Conservation (phyloP, 2,113 vertebrate species). For the Motacilla tschutschensis region DNA sequence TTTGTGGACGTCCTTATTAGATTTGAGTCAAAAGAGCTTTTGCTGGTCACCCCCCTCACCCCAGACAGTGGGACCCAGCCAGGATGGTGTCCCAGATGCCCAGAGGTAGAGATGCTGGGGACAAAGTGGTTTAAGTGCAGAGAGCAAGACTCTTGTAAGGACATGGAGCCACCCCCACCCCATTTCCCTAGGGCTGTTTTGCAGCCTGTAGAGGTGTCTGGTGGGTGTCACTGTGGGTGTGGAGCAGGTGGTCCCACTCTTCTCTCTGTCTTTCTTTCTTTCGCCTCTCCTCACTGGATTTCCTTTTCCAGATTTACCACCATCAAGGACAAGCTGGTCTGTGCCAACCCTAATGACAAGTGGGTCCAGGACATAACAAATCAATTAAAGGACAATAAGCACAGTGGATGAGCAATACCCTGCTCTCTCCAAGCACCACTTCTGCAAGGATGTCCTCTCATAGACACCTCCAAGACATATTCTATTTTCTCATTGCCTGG, state of each 20-base stretch:
- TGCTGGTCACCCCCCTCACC: background rate
- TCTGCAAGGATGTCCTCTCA: background rate
- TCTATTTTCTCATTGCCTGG: background rate
- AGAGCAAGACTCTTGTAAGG: background rate
- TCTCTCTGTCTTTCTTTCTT: background rate
- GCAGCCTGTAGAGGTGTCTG: background rate
- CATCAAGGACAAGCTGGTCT: background rate
- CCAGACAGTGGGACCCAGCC: background rate
- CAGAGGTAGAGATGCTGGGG: background rate
- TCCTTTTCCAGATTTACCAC: constrained; percentile 56
- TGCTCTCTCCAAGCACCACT: background rate
- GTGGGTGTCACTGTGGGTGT: background rate
- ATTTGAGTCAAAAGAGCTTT: background rate
- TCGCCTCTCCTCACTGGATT: background rate
- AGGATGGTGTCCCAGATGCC: background rate
- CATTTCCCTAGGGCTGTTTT: background rate
- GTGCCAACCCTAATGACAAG: background rate
- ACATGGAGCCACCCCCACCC: background rate
- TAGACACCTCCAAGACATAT: rapidly evolving
- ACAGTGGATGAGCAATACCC: background rate
- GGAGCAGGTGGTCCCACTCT: background rate
- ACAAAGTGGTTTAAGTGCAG: background rate
- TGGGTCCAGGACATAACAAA: constrained; percentile 29
- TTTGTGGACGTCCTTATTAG: background rate
- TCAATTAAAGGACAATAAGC: background rate